phyloP scores from a whole-genome alignment of 2,113 vertebrate genomes.

The Oryzias melastigma region DNA sequence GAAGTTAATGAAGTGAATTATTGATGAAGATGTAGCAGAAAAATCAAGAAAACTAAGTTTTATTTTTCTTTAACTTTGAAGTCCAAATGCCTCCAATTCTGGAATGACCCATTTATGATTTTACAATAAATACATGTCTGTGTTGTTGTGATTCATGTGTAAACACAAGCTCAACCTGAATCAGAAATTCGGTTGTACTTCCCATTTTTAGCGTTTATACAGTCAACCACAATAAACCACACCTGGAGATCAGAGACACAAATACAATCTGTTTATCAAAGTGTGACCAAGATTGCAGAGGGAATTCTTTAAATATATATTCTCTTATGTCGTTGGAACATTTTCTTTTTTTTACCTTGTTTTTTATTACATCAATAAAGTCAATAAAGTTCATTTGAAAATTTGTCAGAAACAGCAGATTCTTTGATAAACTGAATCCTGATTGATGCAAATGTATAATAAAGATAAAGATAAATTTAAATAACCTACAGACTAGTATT shows the following conservation, averaged over 20 bases:
- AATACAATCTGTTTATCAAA: slow-evolving; percentile 4
- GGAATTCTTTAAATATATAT: slow-evolving; percentile 32
- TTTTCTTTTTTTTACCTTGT: not conserved
- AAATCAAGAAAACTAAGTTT: too few relatives aligned
- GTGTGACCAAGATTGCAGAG: slow-evolving; percentile 18
- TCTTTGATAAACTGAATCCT: too few relatives aligned
- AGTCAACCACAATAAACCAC: slow-evolving; percentile 15
- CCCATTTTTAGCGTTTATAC: not conserved
- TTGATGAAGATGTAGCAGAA: too few relatives aligned
- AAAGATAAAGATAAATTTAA: too few relatives aligned
- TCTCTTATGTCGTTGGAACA: slow-evolving; percentile 18
- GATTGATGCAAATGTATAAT: too few relatives aligned
- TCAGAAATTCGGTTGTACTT: slow-evolving; percentile 1
- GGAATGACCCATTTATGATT: not conserved
- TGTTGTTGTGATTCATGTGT: not conserved
- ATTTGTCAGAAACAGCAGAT: too few relatives aligned
- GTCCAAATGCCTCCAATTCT: too few relatives aligned
- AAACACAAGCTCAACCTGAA: not conserved
- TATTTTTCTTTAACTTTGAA: too few relatives aligned
- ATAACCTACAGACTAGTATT: too few relatives aligned
- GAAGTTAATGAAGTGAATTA: too few relatives aligned
- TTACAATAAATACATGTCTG: not conserved
- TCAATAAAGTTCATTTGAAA: too few relatives aligned
- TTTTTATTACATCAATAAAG: too few relatives aligned
- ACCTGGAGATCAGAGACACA: slow-evolving; percentile 10